Percentiles rank a stretch among this genome's conserved stretches.
phyloP scores from a whole-genome alignment of 2,113 vertebrate genomes.

The Oncorhynchus mykiss region DNA sequence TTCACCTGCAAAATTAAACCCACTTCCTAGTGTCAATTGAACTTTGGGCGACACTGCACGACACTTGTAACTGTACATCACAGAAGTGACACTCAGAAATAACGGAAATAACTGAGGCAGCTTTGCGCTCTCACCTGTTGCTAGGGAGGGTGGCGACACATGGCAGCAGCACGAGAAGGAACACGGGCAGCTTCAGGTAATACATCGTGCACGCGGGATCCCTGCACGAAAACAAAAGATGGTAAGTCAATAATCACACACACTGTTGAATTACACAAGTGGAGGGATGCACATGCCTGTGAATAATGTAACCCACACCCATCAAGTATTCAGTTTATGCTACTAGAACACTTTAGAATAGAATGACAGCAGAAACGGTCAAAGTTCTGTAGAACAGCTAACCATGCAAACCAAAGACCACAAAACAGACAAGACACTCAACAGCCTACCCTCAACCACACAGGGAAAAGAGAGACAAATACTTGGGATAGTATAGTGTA shows the following conservation, averaged over 20 bases:
- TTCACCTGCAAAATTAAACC: not conserved
- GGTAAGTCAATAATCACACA: not conserved
- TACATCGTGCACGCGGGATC: slow-evolving; percentile 68
- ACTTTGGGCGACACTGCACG: not conserved
- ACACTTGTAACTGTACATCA: not conserved
- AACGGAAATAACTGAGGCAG: slow-evolving; percentile 47
- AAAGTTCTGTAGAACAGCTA: not conserved
- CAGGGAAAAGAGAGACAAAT: not conserved
- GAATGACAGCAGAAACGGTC: not conserved
- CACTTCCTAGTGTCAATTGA: not conserved
- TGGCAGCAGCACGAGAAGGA: slow-evolving; percentile 75
- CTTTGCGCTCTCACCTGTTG: slow-evolving; percentile 75
- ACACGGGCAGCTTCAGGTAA: slow-evolving; percentile 71
- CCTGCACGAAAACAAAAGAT: slow-evolving; percentile 21
- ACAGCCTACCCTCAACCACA: not conserved
- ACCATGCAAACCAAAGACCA: not conserved
- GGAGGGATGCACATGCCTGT: not conserved
- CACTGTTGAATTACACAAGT: not conserved
- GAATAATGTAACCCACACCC: not conserved
- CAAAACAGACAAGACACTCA: not conserved
- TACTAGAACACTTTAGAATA: not conserved
- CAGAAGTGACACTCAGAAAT: not conserved
- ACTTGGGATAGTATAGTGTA: not conserved
- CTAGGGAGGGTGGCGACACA: slow-evolving; percentile 74
- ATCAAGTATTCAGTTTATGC: not conserved